Evolutionary conservation across 2,888 invertebrate species (phyloP).

Genomic region (Aelia acuminata): DNA sequence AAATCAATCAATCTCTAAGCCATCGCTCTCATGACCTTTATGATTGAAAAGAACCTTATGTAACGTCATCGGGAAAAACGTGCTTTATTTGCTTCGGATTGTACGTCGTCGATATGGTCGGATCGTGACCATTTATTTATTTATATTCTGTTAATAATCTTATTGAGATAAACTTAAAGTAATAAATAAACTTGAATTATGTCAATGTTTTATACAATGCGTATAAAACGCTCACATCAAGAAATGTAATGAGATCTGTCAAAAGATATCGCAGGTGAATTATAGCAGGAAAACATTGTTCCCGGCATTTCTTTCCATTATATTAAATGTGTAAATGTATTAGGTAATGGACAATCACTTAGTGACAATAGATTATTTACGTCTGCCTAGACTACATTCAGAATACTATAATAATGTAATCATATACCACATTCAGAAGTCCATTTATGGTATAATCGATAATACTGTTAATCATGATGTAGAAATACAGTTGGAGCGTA

Average conservation of each 20-base stretch:
- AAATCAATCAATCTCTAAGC: neutral
- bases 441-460: too few species aligned
- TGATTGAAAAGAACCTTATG: neutral
- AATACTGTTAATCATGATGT: too few species aligned
- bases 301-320: neutral
- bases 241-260: neutral
- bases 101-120: neutral
- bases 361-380: neutral
- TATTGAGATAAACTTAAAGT: neutral
- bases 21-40: slow-evolving; percentile 8
- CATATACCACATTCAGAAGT: too few species aligned
- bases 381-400: too few species aligned
- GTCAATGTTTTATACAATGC: neutral
- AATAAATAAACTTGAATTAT: slow-evolving; percentile 17
- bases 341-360: neutral
- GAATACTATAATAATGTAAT: too few species aligned
- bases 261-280: neutral
- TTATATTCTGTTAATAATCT: slow-evolving; percentile 17
- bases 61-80: neutral
- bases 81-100: neutral
- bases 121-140: slow-evolving; percentile 18
- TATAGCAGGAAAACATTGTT: neutral
- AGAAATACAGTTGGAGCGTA: too few species aligned
- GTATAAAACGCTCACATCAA: neutral
- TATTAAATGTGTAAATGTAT: neutral